Conservation (phyloP, 2,113 vertebrate genomes). For the Anoura caudifer region DNA sequence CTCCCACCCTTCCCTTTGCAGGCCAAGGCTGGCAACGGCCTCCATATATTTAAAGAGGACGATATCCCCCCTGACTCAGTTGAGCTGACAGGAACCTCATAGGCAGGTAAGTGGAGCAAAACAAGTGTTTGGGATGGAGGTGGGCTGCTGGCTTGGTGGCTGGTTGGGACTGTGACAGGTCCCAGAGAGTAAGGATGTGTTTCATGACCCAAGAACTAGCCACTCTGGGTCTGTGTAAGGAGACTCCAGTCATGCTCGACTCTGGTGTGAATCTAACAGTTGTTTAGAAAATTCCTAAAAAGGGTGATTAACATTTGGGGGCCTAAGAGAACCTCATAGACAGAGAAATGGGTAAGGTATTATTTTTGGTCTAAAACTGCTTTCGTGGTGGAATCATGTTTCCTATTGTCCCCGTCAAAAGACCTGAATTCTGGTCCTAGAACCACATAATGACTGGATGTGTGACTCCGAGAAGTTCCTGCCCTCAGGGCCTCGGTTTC, state of each 20-base stretch:
- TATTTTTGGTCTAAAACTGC: not conserved
- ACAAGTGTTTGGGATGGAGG: not conserved
- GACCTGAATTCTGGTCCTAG: not conserved
- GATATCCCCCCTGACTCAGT: not conserved
- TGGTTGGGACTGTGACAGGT: not conserved
- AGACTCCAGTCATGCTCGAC: not conserved
- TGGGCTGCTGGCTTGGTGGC: not conserved
- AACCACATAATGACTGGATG: not conserved
- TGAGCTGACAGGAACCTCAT: not conserved
- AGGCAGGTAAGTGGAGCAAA: not conserved
- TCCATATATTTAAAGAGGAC: constrained; percentile 75
- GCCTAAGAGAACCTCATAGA: not conserved
- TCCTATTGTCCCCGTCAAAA: not conserved
- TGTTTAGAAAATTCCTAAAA: not conserved
- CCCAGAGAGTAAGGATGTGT: not conserved
- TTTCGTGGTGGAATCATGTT: not conserved
- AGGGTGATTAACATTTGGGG: not conserved
- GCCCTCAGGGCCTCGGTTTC: not conserved
- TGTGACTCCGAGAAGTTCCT: not conserved
- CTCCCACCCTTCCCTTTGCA: constrained; percentile 69
- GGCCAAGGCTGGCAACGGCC: constrained; percentile 40
- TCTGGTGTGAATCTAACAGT: not conserved
- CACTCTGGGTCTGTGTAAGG: not conserved
- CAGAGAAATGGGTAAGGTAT: not conserved
- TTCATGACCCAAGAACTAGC: not conserved